Percentiles rank a stretch among this genome's conserved stretches.
phyloP scores from a whole-genome alignment of 2,797 vertebrate species.

The Hephaestus fuliginosus region DNA sequence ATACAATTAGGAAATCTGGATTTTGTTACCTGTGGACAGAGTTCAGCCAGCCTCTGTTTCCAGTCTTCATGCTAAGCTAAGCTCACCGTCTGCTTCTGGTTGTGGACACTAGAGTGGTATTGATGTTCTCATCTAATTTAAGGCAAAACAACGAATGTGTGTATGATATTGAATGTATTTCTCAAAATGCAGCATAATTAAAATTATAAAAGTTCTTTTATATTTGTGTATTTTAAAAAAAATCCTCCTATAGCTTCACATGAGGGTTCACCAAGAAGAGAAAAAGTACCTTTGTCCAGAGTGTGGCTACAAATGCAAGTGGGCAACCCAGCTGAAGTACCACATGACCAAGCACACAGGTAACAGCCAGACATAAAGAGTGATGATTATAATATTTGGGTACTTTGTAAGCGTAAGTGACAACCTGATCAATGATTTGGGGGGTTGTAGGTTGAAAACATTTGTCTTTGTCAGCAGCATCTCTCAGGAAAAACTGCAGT shows the following conservation, averaged over 20 bases:
- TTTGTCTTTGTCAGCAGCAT: neutral
- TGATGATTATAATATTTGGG: neutral
- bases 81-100: neutral
- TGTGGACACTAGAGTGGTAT: neutral
- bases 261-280: conserved; percentile 97
- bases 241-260: conserved; percentile 89
- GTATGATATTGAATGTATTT: neutral
- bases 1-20: neutral
- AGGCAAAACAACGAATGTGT: neutral
- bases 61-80: neutral
- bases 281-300: conserved; percentile 97
- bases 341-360: conserved; percentile 99
- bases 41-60: neutral
- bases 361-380: conserved; percentile 52
- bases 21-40: neutral
- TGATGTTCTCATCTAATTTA: neutral
- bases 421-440: neutral
- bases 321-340: conserved; percentile 98
- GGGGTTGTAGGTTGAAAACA: neutral
- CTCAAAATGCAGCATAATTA: neutral
- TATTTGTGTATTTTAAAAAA: conserved; percentile 3
- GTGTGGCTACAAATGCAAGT: conserved; percentile 99
- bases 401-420: neutral
- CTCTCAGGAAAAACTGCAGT: neutral
- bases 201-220: neutral